A percentile compares a stretch with the other conserved stretches of the same genome.
Evolutionary conservation across 2,113 vertebrate genomes (phyloP).

Genomic region (Albula goreensis): DNA sequence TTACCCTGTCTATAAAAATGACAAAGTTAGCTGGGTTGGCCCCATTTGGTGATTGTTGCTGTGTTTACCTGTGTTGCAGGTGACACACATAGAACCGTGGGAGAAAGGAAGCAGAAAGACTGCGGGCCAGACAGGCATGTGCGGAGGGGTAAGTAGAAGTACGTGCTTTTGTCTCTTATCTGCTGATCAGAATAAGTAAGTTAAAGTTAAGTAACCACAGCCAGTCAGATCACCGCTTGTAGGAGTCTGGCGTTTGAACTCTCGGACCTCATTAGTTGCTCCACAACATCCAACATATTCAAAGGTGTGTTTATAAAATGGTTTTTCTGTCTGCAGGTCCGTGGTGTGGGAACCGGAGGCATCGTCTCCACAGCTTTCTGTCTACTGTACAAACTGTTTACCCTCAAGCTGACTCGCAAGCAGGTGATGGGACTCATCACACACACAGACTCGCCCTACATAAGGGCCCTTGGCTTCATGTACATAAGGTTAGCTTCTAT

Average conservation of each 20-base stretch:
- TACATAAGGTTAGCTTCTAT: constrained; percentile 86
- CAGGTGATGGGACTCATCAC: constrained; percentile 99
- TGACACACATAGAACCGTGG: constrained; percentile 94
- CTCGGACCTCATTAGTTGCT: no score
- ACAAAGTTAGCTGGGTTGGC: neutral
- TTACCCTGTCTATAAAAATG: no score
- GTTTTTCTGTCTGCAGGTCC: constrained; percentile 76
- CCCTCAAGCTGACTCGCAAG: constrained; percentile 95
- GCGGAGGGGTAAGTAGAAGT: constrained; percentile 99
- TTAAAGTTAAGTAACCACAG: no score
- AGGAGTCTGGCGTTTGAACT: no score
- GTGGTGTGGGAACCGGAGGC: constrained; percentile 96
- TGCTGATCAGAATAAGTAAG: no score
- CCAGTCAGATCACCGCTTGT: no score
- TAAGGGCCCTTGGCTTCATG: constrained; percentile 99
- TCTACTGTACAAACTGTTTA: constrained; percentile 97
- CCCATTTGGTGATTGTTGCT: neutral
- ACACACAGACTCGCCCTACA: constrained; percentile 96
- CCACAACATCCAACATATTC: no score
- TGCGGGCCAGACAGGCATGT: constrained; percentile 99
- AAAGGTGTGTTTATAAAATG: neutral
- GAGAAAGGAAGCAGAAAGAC: constrained; percentile 98
- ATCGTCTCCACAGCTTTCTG: constrained; percentile 98
- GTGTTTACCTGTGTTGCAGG: constrained; percentile 64
- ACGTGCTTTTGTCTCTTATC: constrained; percentile 77